Evolutionary conservation across 2,888 invertebrate genomes (phyloP).

Genomic region (Chrysina gloriosa): DNA sequence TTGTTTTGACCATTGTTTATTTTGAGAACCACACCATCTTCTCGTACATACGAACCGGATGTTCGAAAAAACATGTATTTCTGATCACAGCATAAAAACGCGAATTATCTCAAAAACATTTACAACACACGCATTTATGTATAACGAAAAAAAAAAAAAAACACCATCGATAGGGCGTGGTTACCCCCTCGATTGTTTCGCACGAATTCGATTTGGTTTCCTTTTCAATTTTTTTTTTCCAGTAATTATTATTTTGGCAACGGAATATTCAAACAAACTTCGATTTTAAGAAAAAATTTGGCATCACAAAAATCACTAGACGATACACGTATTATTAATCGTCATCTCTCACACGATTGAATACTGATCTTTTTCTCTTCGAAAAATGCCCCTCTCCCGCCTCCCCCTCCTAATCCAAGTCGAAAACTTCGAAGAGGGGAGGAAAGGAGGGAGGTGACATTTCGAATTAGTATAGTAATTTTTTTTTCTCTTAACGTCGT

Average conservation of each 20-base stretch:
- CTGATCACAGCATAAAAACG: too few species aligned
- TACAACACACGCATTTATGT: too few species aligned
- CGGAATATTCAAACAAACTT: not conserved
- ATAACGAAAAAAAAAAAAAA: too few species aligned
- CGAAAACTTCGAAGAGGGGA: slow-evolving; percentile 50
- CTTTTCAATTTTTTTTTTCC: not conserved
- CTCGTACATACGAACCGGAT: too few species aligned
- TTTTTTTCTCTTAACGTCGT: slow-evolving; percentile 51
- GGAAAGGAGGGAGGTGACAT: not conserved
- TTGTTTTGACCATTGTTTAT: too few species aligned
- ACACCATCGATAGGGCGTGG: too few species aligned
- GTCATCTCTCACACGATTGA: slow-evolving; percentile 57
- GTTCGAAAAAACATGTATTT: too few species aligned
- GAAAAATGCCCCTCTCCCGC: too few species aligned
- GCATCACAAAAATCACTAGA: slow-evolving; percentile 40
- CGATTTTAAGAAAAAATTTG: slow-evolving; percentile 42
- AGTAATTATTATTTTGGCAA: slow-evolving; percentile 31
- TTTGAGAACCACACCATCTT: too few species aligned
- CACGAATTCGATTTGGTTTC: not conserved
- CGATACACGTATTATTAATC: not conserved
- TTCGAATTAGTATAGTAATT: slow-evolving; percentile 9
- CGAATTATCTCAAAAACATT: too few species aligned
- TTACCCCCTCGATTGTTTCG: too few species aligned
- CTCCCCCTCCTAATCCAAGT: slow-evolving; percentile 55
- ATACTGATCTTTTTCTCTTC: slow-evolving; percentile 56